Conservation (phyloP, 2,888 invertebrate species). For the Phorcus lineatus region DNA sequence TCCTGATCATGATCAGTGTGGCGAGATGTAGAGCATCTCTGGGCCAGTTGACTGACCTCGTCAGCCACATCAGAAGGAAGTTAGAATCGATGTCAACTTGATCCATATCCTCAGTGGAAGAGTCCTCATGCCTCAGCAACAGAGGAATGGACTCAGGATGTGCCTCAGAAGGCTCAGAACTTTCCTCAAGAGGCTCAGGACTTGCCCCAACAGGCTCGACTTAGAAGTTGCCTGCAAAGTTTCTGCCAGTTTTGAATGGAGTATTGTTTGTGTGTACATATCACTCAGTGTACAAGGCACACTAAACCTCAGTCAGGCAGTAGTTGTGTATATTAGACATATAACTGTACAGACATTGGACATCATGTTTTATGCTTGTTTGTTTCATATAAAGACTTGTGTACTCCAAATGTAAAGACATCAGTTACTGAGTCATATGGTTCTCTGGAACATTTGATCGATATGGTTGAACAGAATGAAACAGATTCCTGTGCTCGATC, state of each 20-base stretch:
- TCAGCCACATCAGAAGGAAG: not conserved
- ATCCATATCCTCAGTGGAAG: not conserved
- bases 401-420: constrained; percentile 2
- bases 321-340: constrained; percentile 6
- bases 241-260: constrained; percentile 20
- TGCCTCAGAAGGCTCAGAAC: not conserved
- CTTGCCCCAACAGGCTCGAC: not conserved
- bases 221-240: constrained; percentile 1
- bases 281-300: constrained; percentile 20
- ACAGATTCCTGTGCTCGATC: too few relatives aligned
- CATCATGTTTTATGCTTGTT: constrained; percentile 9
- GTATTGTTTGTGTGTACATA: constrained; percentile 22
- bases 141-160: not conserved
- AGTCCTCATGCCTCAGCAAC: not conserved
- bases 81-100: not conserved
- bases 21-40: not conserved
- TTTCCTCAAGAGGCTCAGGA: not conserved
- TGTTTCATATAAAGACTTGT: not conserved
- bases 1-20: not conserved
- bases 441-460: too few relatives aligned
- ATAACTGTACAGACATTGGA: constrained; percentile 11
- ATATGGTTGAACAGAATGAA: too few relatives aligned
- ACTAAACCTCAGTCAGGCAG: constrained; percentile 9
- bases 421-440: too few relatives aligned
- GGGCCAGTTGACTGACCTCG: not conserved